A percentile compares a stretch with the other conserved stretches of the same genome.
Evolutionary conservation across 1,140 invertebrate species (phyloP).

Genomic region (Formica selysi): DNA sequence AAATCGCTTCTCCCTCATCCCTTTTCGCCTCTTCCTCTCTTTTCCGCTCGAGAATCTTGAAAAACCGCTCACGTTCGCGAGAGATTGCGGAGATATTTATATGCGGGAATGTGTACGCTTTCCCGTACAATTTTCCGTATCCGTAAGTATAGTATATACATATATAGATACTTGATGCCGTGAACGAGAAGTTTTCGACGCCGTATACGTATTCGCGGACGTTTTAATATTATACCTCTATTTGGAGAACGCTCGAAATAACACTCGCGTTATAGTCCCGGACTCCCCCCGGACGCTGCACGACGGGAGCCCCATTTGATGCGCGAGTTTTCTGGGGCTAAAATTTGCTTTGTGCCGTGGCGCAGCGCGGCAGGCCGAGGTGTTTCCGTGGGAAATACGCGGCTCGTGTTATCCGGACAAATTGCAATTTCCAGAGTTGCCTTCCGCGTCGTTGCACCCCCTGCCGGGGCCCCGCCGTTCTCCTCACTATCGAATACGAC

Average conservation of each 20-base stretch:
- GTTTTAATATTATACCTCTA: constrained; percentile 36
- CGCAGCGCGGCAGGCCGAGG: constrained; percentile 38
- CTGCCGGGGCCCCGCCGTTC: neutral
- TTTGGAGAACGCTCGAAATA: neutral
- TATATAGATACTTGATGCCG: neutral
- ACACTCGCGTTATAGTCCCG: constrained; percentile 18
- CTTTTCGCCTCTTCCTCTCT: neutral
- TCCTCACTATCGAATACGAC: constrained; percentile 16
- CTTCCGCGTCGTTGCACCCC: constrained; percentile 49
- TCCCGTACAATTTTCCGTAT: constrained; percentile 8
- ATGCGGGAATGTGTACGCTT: neutral
- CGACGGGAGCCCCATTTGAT: constrained; percentile 20
- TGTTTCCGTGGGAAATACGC: constrained; percentile 61
- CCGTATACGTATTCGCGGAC: neutral
- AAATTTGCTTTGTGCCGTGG: constrained; percentile 55
- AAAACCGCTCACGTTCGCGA: constrained; percentile 16
- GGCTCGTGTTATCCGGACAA: constrained; percentile 70
- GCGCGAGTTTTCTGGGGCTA: constrained; percentile 47
- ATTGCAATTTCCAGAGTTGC: constrained; percentile 67
- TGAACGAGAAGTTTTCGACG: neutral
- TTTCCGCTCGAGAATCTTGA: neutral
- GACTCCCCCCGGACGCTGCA: neutral
- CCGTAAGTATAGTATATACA: neutral
- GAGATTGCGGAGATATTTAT: constrained; percentile 38
- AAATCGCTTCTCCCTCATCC: neutral